Percentiles rank a stretch among this genome's conserved stretches.
phyloP scores from a whole-genome alignment of 2,113 vertebrate species.

The Trichechus manatus region DNA sequence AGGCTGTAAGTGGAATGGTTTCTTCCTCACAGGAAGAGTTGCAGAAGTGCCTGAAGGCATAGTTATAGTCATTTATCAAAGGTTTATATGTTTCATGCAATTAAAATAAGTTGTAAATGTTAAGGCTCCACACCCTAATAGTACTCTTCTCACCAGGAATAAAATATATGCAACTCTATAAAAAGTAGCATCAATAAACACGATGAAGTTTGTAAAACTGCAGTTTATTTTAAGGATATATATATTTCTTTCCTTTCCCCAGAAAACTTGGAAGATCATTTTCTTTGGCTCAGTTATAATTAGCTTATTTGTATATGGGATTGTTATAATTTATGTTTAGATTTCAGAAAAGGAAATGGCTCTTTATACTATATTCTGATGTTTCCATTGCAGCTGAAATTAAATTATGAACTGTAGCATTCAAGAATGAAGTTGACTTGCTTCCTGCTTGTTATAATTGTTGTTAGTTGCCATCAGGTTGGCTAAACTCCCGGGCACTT shows the following conservation, averaged over 20 bases:
- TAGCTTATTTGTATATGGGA: background rate
- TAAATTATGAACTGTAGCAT: accelerated
- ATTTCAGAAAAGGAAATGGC: no score
- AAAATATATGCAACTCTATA: accelerated
- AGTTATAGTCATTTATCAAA: constrained; percentile 4
- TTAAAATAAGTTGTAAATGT: background rate
- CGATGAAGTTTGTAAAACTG: accelerated
- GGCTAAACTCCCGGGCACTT: background rate
- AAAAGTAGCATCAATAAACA: background rate
- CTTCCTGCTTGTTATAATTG: background rate
- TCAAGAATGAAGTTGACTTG: no score
- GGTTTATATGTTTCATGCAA: constrained; percentile 54
- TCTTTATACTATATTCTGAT: background rate
- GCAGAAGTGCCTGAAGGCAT: background rate
- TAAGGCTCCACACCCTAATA: background rate
- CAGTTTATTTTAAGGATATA: accelerated
- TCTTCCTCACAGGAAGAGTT: constrained; percentile 26
- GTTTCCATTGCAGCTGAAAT: no score
- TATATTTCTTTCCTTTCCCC: background rate
- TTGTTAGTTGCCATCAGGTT: background rate
- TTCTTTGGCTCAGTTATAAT: no score
- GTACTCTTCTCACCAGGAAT: background rate
- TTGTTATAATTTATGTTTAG: background rate
- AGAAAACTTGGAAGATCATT: no score
- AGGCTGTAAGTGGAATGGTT: background rate